These are phyloP conservation scores for Aphrophora alni DNA, from an alignment of 2,888 invertebrate genomes.

Conservation along the genomic window DNA sequence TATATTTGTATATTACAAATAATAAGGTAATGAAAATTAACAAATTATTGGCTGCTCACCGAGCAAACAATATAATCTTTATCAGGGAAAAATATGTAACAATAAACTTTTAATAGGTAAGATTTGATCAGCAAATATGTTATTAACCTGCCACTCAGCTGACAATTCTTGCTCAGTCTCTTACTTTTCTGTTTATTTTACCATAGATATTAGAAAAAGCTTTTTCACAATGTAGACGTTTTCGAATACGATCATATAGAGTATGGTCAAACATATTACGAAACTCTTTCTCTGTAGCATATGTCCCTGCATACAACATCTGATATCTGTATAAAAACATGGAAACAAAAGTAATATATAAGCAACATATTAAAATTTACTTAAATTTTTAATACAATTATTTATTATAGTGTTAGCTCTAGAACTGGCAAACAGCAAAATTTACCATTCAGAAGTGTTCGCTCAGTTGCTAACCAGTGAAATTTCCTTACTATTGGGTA, in stretches of 20 bases:
- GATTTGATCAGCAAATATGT: background rate
- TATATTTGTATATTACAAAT: too few relatives aligned
- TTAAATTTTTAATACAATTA: too few relatives aligned
- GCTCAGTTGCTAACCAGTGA: too few relatives aligned
- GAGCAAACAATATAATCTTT: too few relatives aligned
- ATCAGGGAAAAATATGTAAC: too few relatives aligned
- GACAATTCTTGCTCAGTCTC: conserved; percentile 52
- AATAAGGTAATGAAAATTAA: background rate
- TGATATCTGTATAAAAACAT: conserved; percentile 68
- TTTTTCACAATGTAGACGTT: conserved; percentile 65
- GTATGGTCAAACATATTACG: conserved; percentile 79
- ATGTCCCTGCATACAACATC: conserved; percentile 86
- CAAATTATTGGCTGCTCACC: background rate
- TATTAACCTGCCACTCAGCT: background rate
- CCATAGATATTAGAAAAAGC: conserved; percentile 85
- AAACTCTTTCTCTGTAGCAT: conserved; percentile 76
- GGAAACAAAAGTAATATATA: too few relatives aligned
- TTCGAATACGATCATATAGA: conserved; percentile 72
- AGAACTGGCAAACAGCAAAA: too few relatives aligned
- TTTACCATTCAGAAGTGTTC: too few relatives aligned
- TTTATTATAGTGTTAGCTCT: too few relatives aligned
- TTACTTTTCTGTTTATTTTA: conserved; percentile 68
- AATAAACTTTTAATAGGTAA: too few relatives aligned
- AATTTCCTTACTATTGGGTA: too few relatives aligned
- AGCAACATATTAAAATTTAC: too few relatives aligned